These are phyloP conservation scores for Diuraphis noxia DNA, from an alignment of 1,140 invertebrate species.

Conservation along the genomic window DNA sequence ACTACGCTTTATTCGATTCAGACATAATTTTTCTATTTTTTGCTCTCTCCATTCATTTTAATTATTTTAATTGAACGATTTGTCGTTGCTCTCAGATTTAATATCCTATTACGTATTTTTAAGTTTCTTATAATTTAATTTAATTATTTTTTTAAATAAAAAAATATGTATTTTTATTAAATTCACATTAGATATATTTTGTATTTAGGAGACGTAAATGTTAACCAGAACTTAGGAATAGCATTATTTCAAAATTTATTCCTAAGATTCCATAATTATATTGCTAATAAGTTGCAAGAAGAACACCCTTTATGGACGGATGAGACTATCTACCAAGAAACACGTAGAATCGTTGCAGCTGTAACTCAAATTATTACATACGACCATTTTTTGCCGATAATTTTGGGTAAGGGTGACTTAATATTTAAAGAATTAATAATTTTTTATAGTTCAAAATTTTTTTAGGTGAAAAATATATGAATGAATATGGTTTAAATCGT, in stretches of 20 bases:
- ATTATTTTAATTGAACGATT: background rate
- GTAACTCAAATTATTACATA: conserved; percentile 87
- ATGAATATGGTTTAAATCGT: background rate
- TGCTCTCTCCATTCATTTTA: too few relatives aligned
- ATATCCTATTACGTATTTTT: background rate
- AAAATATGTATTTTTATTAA: background rate
- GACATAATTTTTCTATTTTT: too few relatives aligned
- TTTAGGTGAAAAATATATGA: conserved; percentile 2
- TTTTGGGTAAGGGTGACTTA: conserved; percentile 68
- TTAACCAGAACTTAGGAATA: conserved; percentile 80
- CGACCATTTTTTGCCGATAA: conserved; percentile 81
- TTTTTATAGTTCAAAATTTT: background rate
- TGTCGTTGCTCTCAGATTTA: background rate
- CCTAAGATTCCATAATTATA: conserved; percentile 80
- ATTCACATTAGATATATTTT: background rate
- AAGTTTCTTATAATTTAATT: background rate
- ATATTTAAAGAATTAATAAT: background rate
- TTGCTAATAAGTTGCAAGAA: conserved; percentile 67
- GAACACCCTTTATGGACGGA: conserved; percentile 85
- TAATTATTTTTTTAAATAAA: background rate
- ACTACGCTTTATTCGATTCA: too few relatives aligned
- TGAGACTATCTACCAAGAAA: conserved; percentile 78
- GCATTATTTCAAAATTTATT: conserved; percentile 80
- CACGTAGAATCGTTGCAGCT: conserved; percentile 75
- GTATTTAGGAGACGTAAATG: conserved; percentile 70